phyloP scores from a whole-genome alignment of 2,888 invertebrate genomes.

The Melipona beecheii region DNA sequence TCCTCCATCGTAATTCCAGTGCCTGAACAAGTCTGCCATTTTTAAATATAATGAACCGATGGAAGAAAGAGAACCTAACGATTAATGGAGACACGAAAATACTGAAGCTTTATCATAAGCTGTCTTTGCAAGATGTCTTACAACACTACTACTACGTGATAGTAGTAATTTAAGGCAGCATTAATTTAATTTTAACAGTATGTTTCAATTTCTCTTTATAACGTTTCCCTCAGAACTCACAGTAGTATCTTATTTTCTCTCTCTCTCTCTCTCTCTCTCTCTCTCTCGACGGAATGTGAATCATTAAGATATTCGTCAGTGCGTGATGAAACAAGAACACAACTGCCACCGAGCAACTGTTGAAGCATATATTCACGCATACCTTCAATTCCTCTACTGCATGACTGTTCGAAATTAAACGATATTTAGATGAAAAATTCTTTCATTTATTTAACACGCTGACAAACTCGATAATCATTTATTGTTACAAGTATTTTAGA shows the following conservation, averaged over 20 bases:
- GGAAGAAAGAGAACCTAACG: background rate
- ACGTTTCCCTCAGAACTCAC: background rate
- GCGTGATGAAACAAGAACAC: constrained; percentile 12
- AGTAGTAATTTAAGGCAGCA: background rate
- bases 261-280: background rate
- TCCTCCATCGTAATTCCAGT: background rate
- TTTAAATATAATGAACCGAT: background rate
- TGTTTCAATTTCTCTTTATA: background rate
- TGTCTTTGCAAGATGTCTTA: background rate
- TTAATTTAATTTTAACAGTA: background rate
- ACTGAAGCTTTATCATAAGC: background rate
- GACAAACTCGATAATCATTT: too few relatives aligned
- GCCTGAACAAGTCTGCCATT: background rate
- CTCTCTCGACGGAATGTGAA: background rate
- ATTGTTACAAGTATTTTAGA: too few relatives aligned
- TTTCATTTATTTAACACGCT: too few relatives aligned
- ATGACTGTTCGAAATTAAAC: background rate
- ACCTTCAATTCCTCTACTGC: background rate
- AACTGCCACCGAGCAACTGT: background rate
- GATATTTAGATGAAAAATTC: background rate
- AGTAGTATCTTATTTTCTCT: background rate
- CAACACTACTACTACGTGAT: background rate
- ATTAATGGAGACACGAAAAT: background rate
- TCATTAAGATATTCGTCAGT: constrained; percentile 17
- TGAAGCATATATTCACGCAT: background rate